Percentiles rank a stretch among this genome's conserved stretches.
These are phyloP conservation scores for Pristionchus arcanus DNA, from an alignment of 2,888 invertebrate species.

Conservation along the genomic window DNA sequence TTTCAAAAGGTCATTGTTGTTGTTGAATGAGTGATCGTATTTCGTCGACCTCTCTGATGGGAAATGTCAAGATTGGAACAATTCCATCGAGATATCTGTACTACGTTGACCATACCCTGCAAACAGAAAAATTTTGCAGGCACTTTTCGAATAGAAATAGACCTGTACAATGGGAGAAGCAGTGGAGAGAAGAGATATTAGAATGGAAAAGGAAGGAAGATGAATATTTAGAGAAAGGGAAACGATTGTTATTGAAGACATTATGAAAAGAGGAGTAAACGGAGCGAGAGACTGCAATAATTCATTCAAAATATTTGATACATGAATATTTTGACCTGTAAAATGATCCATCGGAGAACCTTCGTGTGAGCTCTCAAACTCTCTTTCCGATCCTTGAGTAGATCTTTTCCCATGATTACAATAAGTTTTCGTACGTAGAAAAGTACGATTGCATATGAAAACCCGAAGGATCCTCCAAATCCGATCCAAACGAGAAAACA, in stretches of 20 bases:
- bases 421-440: background rate
- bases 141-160: background rate
- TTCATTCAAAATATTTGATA: no score
- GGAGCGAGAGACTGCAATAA: background rate
- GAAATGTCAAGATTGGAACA: background rate
- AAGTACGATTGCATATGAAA: background rate
- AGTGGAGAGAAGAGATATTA: background rate
- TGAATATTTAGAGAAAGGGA: background rate
- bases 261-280: background rate
- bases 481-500: background rate
- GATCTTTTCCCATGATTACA: background rate
- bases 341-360: background rate
- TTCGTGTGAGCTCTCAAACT: background rate
- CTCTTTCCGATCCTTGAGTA: background rate
- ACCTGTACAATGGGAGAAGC: background rate
- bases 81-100: background rate
- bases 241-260: background rate
- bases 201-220: background rate
- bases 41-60: background rate
- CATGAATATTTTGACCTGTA: background rate
- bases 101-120: background rate
- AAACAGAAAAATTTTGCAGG: no score
- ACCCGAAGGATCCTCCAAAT: background rate
- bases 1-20: background rate
- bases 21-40: background rate